A percentile compares a stretch with the other conserved stretches of the same genome.
phyloP scores from a whole-genome alignment of 2,888 invertebrate genomes.

The Cylloceria caligata region DNA sequence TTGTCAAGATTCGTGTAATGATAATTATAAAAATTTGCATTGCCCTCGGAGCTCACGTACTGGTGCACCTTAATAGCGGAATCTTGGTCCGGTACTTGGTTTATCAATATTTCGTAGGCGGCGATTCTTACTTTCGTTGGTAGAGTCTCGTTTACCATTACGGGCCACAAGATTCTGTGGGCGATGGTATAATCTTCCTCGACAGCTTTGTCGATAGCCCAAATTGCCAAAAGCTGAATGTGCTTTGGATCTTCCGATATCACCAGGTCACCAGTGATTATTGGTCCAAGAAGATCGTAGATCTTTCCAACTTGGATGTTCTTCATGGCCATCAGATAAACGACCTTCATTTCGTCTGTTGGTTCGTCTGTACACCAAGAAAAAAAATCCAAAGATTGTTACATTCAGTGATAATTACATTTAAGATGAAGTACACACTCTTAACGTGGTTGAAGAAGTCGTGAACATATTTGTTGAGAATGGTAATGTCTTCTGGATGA shows the following conservation, averaged over 20 bases:
- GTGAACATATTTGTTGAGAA: constrained; percentile 77
- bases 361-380: constrained; percentile 71
- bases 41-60: constrained; percentile 84
- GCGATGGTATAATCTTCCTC: constrained; percentile 72
- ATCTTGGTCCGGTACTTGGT: constrained; percentile 76
- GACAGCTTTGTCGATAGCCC: constrained; percentile 80
- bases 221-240: constrained; percentile 83
- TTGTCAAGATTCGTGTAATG: constrained; percentile 84
- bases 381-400: constrained; percentile 2
- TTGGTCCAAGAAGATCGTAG: constrained; percentile 82
- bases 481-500: constrained; percentile 40
- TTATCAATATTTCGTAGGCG: constrained; percentile 84
- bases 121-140: constrained; percentile 83
- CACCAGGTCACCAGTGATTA: constrained; percentile 81
- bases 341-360: constrained; percentile 81
- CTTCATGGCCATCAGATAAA: constrained; percentile 84
- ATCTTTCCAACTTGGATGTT: constrained; percentile 84
- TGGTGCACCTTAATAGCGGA: constrained; percentile 83
- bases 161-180: constrained; percentile 84
- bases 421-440: constrained; percentile 72
- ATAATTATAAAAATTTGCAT: constrained; percentile 85
- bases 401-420: background rate
- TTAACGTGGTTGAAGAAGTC: constrained; percentile 79
- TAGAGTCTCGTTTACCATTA: constrained; percentile 82
- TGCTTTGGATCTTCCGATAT: constrained; percentile 76